Evolutionary conservation across 2,888 invertebrate genomes (phyloP), one percentile per base, ranked within the genome.

Genomic region (Cheilosia vernalis): DNA sequence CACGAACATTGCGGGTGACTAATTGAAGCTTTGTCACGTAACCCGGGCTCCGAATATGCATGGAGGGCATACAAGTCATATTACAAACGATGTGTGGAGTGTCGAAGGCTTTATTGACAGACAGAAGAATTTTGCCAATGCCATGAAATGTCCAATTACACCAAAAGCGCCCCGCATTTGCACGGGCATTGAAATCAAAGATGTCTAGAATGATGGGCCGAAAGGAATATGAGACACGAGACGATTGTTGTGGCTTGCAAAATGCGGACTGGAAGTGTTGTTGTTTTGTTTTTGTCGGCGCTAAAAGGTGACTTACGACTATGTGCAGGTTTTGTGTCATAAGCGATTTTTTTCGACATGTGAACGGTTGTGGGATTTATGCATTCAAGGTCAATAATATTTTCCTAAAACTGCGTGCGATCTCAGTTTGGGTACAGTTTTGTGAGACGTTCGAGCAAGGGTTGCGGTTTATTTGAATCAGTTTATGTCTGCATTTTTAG

Each of bases 101-200:
- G 17, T 61, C 67, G 49, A 56, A 73, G 67, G 72, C 40, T 64
- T 44, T 37, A 30, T 51, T 40, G 56, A 73, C 27, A 27, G 33
- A 81, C 44, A 55, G 61, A 80, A 30, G 61, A 80, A 74, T 60
- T 66, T 81, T 72, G 85, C 80, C 76, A 81, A 85, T 85, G 81
- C 61, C 81, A 72, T 51, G 61, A n/a, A 79, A 74, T 58, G 79
- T 79, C 79, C 79, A 72, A 79, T 79, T 79, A 76, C 69, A 66
- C n/a, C 47, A 56, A 30, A 30, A 51, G 72, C 49, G 19, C 40
- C 33, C 40, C 24, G 10, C 33, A 60, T 7, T 27, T 56, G 67
- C 55, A 70, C 69, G 74, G 21, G 61, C 37, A 55, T n/a, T 77
- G 80, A 80, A 85, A 85, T 85, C 63, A 30, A 80, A 84, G 79